Percentiles rank a stretch among this genome's conserved stretches.
These are phyloP conservation scores for Erebia epiphron DNA, from an alignment of 2,888 invertebrate species.

Conservation along the genomic window DNA sequence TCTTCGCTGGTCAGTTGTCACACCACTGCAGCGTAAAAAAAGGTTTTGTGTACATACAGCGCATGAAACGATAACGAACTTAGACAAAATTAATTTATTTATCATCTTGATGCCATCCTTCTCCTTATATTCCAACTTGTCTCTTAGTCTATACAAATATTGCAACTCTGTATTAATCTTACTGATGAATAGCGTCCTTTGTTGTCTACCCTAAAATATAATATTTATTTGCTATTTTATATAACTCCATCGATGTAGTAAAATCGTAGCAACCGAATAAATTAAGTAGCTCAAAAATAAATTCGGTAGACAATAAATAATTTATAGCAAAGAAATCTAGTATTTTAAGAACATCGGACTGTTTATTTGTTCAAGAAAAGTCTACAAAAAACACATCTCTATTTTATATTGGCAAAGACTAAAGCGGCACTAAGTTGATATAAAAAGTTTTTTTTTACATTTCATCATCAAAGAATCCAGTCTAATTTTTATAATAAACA, in stretches of 20 bases:
- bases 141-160: conserved; percentile 7
- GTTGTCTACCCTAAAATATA: conserved; percentile 14
- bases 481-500: background rate
- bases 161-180: conserved; percentile 10
- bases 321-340: conserved; percentile 11
- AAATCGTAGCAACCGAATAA: conserved; percentile 1
- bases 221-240: conserved; percentile 1
- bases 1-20: no score
- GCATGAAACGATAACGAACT: background rate
- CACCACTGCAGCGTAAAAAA: no score
- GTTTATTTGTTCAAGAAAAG: conserved; percentile 5
- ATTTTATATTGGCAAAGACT: background rate
- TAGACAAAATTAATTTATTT: background rate
- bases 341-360: conserved; percentile 10
- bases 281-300: background rate
- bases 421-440: background rate
- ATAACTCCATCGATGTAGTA: conserved; percentile 9
- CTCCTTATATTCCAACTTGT: background rate
- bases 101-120: background rate
- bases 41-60: no score
- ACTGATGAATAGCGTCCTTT: conserved; percentile 10
- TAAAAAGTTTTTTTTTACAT: background rate
- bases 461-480: background rate
- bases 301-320: conserved; percentile 20
- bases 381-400: conserved; percentile 7